Evolutionary conservation across 64 coral and sea anemone genomes (phyloP).

Genomic region (Platygyra sinensis): DNA sequence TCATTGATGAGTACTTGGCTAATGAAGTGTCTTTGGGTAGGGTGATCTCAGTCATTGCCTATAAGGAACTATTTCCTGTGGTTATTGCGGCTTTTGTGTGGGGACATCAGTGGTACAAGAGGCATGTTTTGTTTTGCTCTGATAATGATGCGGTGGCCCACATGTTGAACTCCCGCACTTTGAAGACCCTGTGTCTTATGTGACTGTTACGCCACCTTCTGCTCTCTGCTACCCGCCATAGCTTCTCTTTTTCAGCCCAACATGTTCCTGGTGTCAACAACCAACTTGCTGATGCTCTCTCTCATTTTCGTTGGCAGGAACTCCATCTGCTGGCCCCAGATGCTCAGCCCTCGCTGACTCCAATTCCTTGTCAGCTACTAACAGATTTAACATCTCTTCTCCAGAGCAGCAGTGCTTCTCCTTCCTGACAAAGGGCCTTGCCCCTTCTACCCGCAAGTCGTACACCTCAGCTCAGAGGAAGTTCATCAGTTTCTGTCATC

Average conservation of each 20-base stretch:
- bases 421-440: conserved; percentile 17
- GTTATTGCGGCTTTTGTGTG: neutral
- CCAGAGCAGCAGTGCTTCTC: neutral
- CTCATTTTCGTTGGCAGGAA: conserved; percentile 49
- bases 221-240: too few relatives aligned
- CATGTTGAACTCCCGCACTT: too few relatives aligned
- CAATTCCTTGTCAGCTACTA: neutral
- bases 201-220: too few relatives aligned
- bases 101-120: too few relatives aligned
- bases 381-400: neutral
- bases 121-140: too few relatives aligned
- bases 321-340: neutral
- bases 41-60: too few relatives aligned
- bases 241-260: neutral
- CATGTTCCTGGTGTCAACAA: conserved; percentile 36
- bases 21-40: too few relatives aligned
- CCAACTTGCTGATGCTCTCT: conserved; percentile 37
- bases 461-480: too few relatives aligned
- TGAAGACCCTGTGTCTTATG: too few relatives aligned
- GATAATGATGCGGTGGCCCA: too few relatives aligned
- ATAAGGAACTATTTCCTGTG: too few relatives aligned
- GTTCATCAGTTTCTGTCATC: conserved; percentile 37
- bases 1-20: too few relatives aligned
- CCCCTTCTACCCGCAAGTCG: conserved; percentile 24
- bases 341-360: neutral